Evolutionary conservation across 64 coral and sea anemone species (phyloP).

Genomic region (Montipora cactus): DNA sequence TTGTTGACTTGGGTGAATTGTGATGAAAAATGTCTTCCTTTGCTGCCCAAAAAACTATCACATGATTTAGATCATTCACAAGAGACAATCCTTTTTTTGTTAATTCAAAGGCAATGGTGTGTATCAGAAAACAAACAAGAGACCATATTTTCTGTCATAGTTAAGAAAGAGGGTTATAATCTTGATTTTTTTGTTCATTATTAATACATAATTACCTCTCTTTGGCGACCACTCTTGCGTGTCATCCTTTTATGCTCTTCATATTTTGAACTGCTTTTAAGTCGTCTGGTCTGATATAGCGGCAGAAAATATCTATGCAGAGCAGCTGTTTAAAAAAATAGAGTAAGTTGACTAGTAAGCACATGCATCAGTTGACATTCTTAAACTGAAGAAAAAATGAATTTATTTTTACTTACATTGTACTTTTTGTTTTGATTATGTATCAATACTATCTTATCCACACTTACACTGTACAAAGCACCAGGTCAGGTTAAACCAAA

Average conservation of each 20-base stretch:
- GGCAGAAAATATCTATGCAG: constrained; percentile 56
- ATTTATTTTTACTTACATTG: not conserved
- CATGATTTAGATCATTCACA: constrained; percentile 5
- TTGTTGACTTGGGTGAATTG: not conserved
- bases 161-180: constrained; percentile 17
- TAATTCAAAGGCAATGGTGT: constrained; percentile 20
- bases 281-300: constrained; percentile 37
- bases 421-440: not conserved
- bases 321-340: constrained; percentile 51
- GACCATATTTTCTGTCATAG: constrained; percentile 12
- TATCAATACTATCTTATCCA: not conserved
- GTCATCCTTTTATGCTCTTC: constrained; percentile 59
- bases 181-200: constrained; percentile 34
- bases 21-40: not conserved
- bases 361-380: constrained; percentile 12
- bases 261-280: constrained; percentile 44
- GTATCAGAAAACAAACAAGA: constrained; percentile 13
- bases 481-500: not conserved
- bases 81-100: constrained; percentile 43
- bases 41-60: constrained; percentile 2
- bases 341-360: constrained; percentile 12
- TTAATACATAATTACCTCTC: constrained; percentile 76
- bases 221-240: constrained; percentile 60
- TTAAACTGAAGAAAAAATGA: not conserved
- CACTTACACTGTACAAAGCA: constrained; percentile 3